Evolutionary conservation across 2,113 vertebrate genomes (phyloP).

Genomic region (Microtus ochrogaster): DNA sequence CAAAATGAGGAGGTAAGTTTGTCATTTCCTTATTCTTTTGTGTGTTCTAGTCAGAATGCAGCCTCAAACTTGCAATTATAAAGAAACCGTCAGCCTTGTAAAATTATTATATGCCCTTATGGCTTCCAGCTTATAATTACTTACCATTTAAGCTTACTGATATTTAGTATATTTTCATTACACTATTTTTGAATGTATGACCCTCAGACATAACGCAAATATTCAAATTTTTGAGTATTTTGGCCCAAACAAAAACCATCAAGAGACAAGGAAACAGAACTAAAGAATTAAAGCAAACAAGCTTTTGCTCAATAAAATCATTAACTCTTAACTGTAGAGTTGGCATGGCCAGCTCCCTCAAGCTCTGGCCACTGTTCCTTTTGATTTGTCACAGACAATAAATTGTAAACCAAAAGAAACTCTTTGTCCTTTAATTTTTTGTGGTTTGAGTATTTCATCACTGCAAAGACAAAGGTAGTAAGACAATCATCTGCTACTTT

Average conservation of each 20-base stretch:
- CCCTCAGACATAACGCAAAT: background rate
- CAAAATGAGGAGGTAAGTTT: background rate
- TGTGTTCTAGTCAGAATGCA: constrained; percentile 53
- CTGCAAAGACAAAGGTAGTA: background rate
- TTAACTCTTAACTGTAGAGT: background rate
- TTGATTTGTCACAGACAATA: background rate
- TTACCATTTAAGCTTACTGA: constrained; percentile 48
- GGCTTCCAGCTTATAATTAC: constrained; percentile 50
- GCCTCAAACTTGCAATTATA: constrained; percentile 36
- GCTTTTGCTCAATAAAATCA: background rate
- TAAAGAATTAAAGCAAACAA: background rate
- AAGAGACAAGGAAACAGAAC: background rate
- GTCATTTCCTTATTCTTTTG: constrained; percentile 61
- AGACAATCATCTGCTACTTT: background rate
- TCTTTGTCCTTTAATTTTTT: background rate
- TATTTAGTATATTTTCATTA: constrained; percentile 10
- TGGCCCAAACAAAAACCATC: background rate
- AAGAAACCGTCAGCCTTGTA: constrained; percentile 41
- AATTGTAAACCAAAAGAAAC: background rate
- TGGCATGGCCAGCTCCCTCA: background rate
- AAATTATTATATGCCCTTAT: constrained; percentile 46
- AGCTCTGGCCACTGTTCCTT: background rate
- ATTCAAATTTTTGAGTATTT: background rate
- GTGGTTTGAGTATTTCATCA: background rate
- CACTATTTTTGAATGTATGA: background rate